phyloP scores from a whole-genome alignment of 2,113 vertebrate species.

The Australoheros scitulus region DNA sequence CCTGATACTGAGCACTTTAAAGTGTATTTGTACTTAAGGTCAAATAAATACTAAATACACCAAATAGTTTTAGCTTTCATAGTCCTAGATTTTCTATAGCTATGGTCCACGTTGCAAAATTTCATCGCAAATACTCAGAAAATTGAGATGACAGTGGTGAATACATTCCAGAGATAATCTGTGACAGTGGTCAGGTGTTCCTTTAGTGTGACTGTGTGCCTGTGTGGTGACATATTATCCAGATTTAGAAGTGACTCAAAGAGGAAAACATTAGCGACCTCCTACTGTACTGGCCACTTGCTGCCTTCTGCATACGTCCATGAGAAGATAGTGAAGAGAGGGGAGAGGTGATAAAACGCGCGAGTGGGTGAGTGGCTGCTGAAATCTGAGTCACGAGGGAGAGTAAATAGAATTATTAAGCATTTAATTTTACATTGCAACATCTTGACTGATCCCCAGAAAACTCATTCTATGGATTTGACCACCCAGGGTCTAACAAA shows the following conservation, averaged over 20 bases:
- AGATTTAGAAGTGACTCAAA: constrained; percentile 78
- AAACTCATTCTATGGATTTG: neutral
- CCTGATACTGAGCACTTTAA: neutral
- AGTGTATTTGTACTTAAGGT: neutral
- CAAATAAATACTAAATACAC: neutral
- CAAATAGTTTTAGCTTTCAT: neutral
- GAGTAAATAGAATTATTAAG: constrained; percentile 9
- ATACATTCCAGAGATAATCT: constrained; percentile 24
- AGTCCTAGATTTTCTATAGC: neutral
- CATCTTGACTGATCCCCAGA: neutral
- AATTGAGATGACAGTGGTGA: neutral
- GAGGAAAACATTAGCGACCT: constrained; percentile 71
- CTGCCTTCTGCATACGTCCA: constrained; percentile 31
- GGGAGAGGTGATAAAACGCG: constrained; percentile 23
- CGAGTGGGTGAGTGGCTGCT: neutral
- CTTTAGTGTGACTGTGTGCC: constrained; percentile 50
- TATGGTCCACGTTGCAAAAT: neutral
- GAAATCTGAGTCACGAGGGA: neutral
- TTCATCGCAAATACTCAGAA: neutral
- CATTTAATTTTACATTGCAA: neutral
- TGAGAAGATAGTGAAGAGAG: constrained; percentile 47
- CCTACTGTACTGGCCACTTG: constrained; percentile 57
- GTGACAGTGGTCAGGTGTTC: constrained; percentile 61
- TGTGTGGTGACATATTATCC: constrained; percentile 70
- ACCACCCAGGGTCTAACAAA: neutral